Evolutionary conservation across 37 sponge, comb jelly and placozoan genomes (phyloP).

Genomic region (Cladorhizidae sp.): DNA sequence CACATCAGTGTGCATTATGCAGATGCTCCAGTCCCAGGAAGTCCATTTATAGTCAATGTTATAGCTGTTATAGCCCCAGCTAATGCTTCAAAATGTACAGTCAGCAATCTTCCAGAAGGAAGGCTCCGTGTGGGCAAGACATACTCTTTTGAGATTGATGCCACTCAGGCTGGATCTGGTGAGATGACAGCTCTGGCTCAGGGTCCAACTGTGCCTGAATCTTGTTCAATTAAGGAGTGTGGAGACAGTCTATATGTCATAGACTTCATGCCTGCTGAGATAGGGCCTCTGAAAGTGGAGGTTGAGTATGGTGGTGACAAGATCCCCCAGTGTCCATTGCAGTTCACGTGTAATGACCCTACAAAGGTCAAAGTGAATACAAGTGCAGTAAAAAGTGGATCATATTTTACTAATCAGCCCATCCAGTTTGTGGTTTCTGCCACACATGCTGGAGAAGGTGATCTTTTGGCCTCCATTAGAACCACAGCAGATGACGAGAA

Average conservation of each 20-base stretch:
- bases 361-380: constrained; percentile 40
- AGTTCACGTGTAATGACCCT: constrained; percentile 50
- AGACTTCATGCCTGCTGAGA: constrained; percentile 49
- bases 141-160: constrained; percentile 27
- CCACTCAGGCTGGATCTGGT: constrained; percentile 45
- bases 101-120: constrained; percentile 9
- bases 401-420: constrained; percentile 44
- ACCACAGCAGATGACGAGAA: constrained; percentile 25
- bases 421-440: constrained; percentile 55
- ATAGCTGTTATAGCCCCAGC: too few species aligned
- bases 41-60: constrained; percentile 51
- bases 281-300: constrained; percentile 21
- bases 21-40: constrained; percentile 24
- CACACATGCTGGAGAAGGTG: constrained; percentile 66
- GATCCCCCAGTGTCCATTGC: constrained; percentile 36
- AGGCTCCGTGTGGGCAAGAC: constrained; percentile 22
- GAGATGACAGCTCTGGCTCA: constrained; percentile 27
- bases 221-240: constrained; percentile 31
- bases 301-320: constrained; percentile 13
- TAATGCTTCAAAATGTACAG: constrained; percentile 41
- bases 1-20: constrained; percentile 19
- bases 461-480: constrained; percentile 41
- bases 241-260: constrained; percentile 26
- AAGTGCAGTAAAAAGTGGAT: constrained; percentile 33
- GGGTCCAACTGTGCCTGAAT: constrained; percentile 13